Base-by-base conservation (phyloP, 1,140 invertebrate genomes). In the Apis florea region DNA sequence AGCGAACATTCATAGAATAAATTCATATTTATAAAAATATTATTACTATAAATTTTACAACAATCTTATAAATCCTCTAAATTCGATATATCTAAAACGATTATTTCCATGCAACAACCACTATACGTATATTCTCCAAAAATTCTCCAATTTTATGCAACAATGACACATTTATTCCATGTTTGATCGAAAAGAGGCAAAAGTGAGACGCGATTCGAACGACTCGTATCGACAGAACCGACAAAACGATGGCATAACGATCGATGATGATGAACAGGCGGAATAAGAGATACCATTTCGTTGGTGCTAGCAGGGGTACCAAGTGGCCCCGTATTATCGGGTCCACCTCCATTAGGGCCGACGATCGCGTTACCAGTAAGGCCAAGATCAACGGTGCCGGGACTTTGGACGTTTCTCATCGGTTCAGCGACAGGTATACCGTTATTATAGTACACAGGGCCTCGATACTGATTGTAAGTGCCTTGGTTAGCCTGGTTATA, bases 211-310 rank as follows among this genome's bases (percentile, higher is more conserved):
- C 21, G 19, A 56, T 6, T 40, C 31, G 31, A 40, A 40, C 31
- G 31, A 40, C 4, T 4, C 31, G 31, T 40, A 40, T 40, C 31
- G 31, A 40, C 31, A 6, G 31, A 31, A 31, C 31, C 31, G 31
- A 31, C 31, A 40, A n/a, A n/a, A 5, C 31, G 31, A 40, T 40
- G 31, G 31, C 2, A 6, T 71, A 79, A 79, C 26, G 59, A 85
- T 82, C 82, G 83, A 85, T 82, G 68, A 85, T 85, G 73, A 90
- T 84, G 68, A 85, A 88, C 63, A 90, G 80, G 86, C 68, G 85
- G 66, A 85, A 87, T 84, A 85, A 88, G 86, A 88, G 82, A 85
- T 94, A 94, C 93, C 93, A 91, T 93, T 92, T 88, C 82, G 78
- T 89, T 87, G 85, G 83, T 83, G 89, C 85, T 91, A 91, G 83